Conservation (phyloP, 2,888 invertebrate genomes). For the Eucera pruinosa region DNA sequence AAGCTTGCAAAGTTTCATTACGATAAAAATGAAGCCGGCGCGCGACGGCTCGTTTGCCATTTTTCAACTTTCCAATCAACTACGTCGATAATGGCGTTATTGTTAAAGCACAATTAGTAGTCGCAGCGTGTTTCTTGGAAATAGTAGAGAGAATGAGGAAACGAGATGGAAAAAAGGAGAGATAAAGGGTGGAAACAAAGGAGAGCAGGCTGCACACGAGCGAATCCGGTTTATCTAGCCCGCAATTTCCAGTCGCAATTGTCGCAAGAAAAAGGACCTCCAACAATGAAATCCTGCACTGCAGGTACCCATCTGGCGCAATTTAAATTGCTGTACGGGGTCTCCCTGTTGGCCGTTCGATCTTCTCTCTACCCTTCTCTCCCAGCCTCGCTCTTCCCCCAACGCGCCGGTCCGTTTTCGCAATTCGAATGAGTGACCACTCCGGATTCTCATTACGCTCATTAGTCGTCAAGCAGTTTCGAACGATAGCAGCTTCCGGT, state of each 20-base stretch:
- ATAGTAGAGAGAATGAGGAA: neutral
- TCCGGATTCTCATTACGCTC: slow-evolving; percentile 57
- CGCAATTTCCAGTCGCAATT: slow-evolving; percentile 53
- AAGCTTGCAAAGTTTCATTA: slow-evolving; percentile 10
- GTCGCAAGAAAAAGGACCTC: slow-evolving; percentile 45
- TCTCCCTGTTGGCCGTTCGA: slow-evolving; percentile 31
- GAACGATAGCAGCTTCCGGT: slow-evolving; percentile 10
- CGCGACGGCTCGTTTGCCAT: slow-evolving; percentile 6
- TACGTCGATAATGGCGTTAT: slow-evolving; percentile 45
- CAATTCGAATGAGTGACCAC: slow-evolving; percentile 60
- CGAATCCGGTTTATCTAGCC: slow-evolving; percentile 41
- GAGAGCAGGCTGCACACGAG: neutral
- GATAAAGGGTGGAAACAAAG: slow-evolving; percentile 12
- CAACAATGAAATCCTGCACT: slow-evolving; percentile 36
- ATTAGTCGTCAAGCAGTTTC: slow-evolving; percentile 42
- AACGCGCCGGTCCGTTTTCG: slow-evolving; percentile 33
- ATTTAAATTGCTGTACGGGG: slow-evolving; percentile 46
- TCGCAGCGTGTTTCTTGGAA: slow-evolving; percentile 21
- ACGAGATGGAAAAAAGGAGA: neutral
- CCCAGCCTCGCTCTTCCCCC: neutral
- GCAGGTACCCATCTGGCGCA: slow-evolving; percentile 55
- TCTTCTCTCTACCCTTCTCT: slow-evolving; percentile 10
- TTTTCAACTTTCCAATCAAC: slow-evolving; percentile 40
- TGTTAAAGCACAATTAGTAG: slow-evolving; percentile 49
- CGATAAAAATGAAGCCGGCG: slow-evolving; percentile 13